A percentile compares a stretch with the other conserved stretches of the same genome.
Conservation (phyloP, 2,888 invertebrate species). For the Cotesia congregata region DNA sequence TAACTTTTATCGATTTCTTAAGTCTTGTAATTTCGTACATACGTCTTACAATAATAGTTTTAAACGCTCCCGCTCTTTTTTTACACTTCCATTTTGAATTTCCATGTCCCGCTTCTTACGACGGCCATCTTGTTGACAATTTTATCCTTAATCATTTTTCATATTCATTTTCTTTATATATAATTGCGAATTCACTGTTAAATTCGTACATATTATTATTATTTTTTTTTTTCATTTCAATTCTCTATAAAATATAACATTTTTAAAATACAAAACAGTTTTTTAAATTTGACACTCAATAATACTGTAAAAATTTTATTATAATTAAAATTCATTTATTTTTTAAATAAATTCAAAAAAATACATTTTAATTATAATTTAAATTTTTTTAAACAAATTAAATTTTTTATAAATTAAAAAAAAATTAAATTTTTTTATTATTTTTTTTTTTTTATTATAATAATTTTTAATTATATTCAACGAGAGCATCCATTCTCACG, state of each 20-base stretch:
- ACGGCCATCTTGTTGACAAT: no score
- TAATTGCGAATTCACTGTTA: no score
- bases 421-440: background rate
- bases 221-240: no score
- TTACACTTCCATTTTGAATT: background rate
- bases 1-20: slow-evolving; percentile 20
- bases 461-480: no score
- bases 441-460: no score
- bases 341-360: background rate
- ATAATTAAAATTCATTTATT: slow-evolving; percentile 5
- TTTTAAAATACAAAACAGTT: no score
- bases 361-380: background rate
- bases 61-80: background rate
- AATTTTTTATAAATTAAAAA: background rate
- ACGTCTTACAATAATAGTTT: no score
- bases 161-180: no score
- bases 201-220: no score
- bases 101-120: no score
- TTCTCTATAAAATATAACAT: no score
- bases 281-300: slow-evolving; percentile 27
- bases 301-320: slow-evolving; percentile 23
- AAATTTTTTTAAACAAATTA: background rate
- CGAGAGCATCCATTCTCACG: background rate
- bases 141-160: no score
- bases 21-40: slow-evolving; percentile 18